Evolutionary conservation across 2,888 invertebrate species (phyloP).

Genomic region (Tinea pellionella): DNA sequence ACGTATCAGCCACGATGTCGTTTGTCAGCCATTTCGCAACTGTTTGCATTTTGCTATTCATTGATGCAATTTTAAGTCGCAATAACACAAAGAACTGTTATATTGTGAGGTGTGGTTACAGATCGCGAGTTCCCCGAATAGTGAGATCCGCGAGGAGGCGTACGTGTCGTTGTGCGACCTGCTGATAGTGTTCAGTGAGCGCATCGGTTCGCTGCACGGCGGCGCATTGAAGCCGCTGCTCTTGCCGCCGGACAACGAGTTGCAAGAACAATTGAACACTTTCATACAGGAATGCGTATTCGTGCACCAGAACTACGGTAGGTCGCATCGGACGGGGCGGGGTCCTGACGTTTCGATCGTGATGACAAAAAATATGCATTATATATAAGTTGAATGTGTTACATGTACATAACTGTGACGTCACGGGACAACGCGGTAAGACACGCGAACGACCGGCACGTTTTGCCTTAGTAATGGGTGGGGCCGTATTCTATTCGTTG

Average conservation of each 20-base stretch:
- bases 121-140: not conserved
- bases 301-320: conserved; percentile 90
- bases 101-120: too few relatives aligned
- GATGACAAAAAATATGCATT: conserved; percentile 59
- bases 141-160: conserved; percentile 83
- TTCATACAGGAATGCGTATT: conserved; percentile 96
- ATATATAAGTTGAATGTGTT: conserved; percentile 35
- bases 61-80: too few relatives aligned
- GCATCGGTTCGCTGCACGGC: conserved; percentile 66
- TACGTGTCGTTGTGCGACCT: conserved; percentile 97
- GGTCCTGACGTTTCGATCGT: too few relatives aligned
- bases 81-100: too few relatives aligned
- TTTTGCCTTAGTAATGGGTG: conserved; percentile 62
- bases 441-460: conserved; percentile 34
- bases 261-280: conserved; percentile 85
- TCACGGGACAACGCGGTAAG: conserved; percentile 22
- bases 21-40: too few relatives aligned
- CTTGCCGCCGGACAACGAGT: conserved; percentile 81
- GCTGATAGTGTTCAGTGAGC: conserved; percentile 91
- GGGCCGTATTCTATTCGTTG: conserved; percentile 16
- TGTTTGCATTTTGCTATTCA: too few relatives aligned
- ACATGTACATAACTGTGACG: conserved; percentile 44
- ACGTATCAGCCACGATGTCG: too few relatives aligned
- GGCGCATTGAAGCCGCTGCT: conserved; percentile 70
- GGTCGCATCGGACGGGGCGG: too few relatives aligned